Base-by-base conservation (phyloP, 2,888 invertebrate species). In the Alcis repandata region DNA sequence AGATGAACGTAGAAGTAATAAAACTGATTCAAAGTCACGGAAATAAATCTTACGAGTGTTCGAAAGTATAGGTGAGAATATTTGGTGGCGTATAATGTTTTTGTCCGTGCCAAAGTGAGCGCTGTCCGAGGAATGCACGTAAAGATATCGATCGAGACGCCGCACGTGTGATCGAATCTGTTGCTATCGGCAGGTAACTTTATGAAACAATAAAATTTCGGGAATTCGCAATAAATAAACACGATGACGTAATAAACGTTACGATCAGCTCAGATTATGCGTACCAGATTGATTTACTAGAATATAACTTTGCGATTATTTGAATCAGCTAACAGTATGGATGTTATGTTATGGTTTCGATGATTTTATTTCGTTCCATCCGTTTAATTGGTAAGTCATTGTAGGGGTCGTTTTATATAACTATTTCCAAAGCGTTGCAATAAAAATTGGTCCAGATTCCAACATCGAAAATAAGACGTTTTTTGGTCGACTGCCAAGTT, bases 381-480 rank as follows among this genome's bases (percentile, higher is more conserved):
- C 17, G 45, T 69, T 57, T 60, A 65, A 62, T 83, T 83, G 83
- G 78, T 82, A 86, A 86, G 84, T 86, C 83, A 88, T 88, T 87
- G 84, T 83, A 80, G 82, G 85, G 82, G 79, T 80, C 81, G 80
- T 85, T 79, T n/a, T 84, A 79, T 89, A 90, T 85, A 84, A 85
- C 90, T 88, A 89, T 91, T 91, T 88, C 87, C 87, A 87, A 92
- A 91, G 86, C 84, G 79, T 88, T 90, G 89, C 89, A 91, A 92
- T 93, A 93, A 93, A 93, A 93, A 92, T 91, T 87, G 92, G 91
- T 92, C 92, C 91, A 92, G 91, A 93, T 93, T 92, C 93, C 92
- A 87, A 75, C 83, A 91, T 93, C 93, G 91, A 93, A 93, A 93
- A 93, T 93, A 93, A 93, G 92, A 93, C 92, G 92, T 93, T 91